Percentiles rank a stretch among this genome's conserved stretches.
phyloP scores from a whole-genome alignment of 2,888 invertebrate genomes.

The Trachelus troglodyta region DNA sequence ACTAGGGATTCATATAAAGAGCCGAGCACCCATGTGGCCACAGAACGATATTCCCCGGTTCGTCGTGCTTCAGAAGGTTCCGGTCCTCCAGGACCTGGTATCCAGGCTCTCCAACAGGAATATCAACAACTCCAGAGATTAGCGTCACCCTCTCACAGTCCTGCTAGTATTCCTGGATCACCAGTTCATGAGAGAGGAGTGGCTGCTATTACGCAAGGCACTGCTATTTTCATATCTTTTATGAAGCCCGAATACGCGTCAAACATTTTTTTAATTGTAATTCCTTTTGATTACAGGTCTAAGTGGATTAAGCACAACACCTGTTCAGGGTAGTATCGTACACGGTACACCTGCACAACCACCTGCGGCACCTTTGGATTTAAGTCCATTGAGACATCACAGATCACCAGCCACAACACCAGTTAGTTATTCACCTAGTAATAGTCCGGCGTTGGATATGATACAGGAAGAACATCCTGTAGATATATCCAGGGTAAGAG shows the following conservation, averaged over 20 bases:
- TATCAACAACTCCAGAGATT: slow-evolving; percentile 81
- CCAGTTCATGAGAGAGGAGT: slow-evolving; percentile 66
- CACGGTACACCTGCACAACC: slow-evolving; percentile 77
- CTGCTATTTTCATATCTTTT: background rate
- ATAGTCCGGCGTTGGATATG: slow-evolving; percentile 79
- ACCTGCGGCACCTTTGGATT: slow-evolving; percentile 70
- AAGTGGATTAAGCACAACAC: slow-evolving; percentile 78
- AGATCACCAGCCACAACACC: slow-evolving; percentile 67
- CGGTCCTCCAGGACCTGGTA: slow-evolving; percentile 70
- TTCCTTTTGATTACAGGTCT: slow-evolving; percentile 72
- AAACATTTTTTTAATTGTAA: background rate
- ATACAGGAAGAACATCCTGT: slow-evolving; percentile 79
- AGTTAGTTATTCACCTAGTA: slow-evolving; percentile 64
- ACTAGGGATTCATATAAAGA: slow-evolving; percentile 73
- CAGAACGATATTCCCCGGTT: slow-evolving; percentile 90
- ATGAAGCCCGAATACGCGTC: background rate
- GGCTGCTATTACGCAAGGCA: slow-evolving; percentile 72
- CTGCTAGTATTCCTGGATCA: slow-evolving; percentile 63
- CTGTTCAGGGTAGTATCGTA: slow-evolving; percentile 76
- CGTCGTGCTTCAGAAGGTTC: slow-evolving; percentile 88
- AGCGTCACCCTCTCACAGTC: slow-evolving; percentile 63
- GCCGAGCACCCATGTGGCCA: slow-evolving; percentile 65
- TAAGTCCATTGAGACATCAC: slow-evolving; percentile 65
- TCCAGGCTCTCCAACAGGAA: slow-evolving; percentile 79
- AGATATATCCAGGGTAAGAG: slow-evolving; percentile 59